These are phyloP conservation scores for Amblyjoppa fuscipennis DNA, from an alignment of 2,888 invertebrate genomes.

Conservation along the genomic window DNA sequence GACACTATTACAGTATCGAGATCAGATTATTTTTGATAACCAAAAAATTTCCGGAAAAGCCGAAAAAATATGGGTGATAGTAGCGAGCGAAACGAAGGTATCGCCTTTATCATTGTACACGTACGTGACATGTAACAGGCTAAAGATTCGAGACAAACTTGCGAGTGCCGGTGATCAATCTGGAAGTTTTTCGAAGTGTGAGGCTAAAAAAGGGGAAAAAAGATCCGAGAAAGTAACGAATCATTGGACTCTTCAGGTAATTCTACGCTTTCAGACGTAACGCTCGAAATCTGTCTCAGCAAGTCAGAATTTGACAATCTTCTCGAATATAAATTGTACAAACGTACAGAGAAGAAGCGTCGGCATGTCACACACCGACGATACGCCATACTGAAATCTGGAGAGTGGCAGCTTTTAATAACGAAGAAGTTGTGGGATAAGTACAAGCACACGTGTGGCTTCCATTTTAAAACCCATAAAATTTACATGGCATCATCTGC, in stretches of 20 bases:
- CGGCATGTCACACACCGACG: too few relatives aligned
- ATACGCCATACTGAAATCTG: too few relatives aligned
- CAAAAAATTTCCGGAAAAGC: neutral
- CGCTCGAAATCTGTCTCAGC: neutral
- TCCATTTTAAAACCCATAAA: too few relatives aligned
- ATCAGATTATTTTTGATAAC: neutral
- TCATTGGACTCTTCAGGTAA: too few relatives aligned
- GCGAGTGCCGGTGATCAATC: neutral
- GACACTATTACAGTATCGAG: neutral
- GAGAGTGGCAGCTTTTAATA: too few relatives aligned
- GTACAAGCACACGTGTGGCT: too few relatives aligned
- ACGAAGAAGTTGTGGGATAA: too few relatives aligned
- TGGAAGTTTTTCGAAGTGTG: neutral
- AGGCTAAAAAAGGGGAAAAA: neutral
- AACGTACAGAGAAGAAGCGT: neutral
- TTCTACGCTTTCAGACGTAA: too few relatives aligned
- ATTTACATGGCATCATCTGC: too few relatives aligned
- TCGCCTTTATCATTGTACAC: neutral
- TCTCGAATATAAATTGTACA: neutral
- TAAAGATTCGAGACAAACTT: neutral
- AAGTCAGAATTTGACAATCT: neutral
- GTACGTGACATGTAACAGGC: neutral
- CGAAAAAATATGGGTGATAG: neutral
- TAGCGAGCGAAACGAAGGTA: neutral
- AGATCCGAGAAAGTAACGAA: too few relatives aligned